These are phyloP conservation scores for Tortricodes alternella DNA, from an alignment of 2,888 invertebrate species.

Conservation along the genomic window DNA sequence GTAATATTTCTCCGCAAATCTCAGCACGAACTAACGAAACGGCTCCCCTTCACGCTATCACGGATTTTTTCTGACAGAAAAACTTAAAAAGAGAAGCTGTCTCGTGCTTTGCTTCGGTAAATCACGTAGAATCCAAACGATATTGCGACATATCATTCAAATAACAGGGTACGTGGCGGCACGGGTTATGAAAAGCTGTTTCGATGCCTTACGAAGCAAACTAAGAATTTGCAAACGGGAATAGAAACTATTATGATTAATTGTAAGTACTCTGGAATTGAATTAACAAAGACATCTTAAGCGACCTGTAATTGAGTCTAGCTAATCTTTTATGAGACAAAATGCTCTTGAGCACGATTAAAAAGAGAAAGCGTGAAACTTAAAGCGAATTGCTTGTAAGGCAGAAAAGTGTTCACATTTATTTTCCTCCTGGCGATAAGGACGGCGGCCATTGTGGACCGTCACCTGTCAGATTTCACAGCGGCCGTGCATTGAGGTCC, in stretches of 20 bases:
- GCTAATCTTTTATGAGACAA: background rate
- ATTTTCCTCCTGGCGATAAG: constrained; percentile 72
- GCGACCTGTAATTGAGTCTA: background rate
- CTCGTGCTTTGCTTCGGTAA: constrained; percentile 36
- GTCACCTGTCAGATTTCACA: constrained; percentile 71
- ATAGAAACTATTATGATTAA: too few relatives aligned
- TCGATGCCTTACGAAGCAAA: background rate
- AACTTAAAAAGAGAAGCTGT: constrained; percentile 43
- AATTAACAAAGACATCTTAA: too few relatives aligned
- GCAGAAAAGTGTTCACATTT: constrained; percentile 68
- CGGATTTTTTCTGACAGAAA: constrained; percentile 42
- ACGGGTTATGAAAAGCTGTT: constrained; percentile 10
- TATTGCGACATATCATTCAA: constrained; percentile 25
- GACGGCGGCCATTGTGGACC: constrained; percentile 58
- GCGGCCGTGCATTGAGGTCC: constrained; percentile 39
- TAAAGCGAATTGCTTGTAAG: constrained; percentile 55
- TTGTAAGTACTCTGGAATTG: too few relatives aligned
- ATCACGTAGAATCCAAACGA: constrained; percentile 26
- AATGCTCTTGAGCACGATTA: constrained; percentile 19
- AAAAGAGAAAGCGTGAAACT: constrained; percentile 46
- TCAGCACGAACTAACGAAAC: constrained; percentile 42
- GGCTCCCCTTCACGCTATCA: constrained; percentile 42
- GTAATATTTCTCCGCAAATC: constrained; percentile 31
- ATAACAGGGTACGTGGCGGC: constrained; percentile 25
- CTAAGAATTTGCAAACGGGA: background rate